A percentile compares a stretch with the other conserved stretches of the same genome.
Evolutionary conservation across 2,888 invertebrate genomes (phyloP).

Genomic region (Mylabris sibirica): DNA sequence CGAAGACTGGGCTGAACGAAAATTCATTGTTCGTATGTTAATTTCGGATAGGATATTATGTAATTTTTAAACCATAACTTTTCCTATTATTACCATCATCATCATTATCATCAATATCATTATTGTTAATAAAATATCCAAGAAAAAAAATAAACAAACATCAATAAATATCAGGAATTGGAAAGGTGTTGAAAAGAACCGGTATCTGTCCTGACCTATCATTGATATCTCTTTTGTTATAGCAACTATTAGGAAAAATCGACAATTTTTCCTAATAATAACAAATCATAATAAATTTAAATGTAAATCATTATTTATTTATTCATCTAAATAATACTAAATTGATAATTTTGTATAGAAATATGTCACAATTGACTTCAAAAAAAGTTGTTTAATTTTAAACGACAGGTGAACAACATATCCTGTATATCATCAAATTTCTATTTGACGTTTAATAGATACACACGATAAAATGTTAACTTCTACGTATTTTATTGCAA

Average conservation of each 20-base stretch:
- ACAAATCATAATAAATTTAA: not conserved
- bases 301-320: too few relatives aligned
- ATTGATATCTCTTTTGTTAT: not conserved
- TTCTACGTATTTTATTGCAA: slow-evolving; percentile 24
- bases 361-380: slow-evolving; percentile 16
- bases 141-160: not conserved
- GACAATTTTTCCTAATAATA: not conserved
- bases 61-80: slow-evolving; percentile 35
- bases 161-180: not conserved
- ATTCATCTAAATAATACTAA: not conserved
- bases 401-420: slow-evolving; percentile 22
- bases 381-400: slow-evolving; percentile 28
- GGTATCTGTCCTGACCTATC: not conserved
- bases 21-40: slow-evolving; percentile 61
- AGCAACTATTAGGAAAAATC: not conserved
- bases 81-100: not conserved
- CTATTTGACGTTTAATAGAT: slow-evolving; percentile 32
- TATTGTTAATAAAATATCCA: not conserved
- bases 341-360: slow-evolving; percentile 13
- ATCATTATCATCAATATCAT: not conserved
- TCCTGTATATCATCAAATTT: slow-evolving; percentile 30
- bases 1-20: slow-evolving; percentile 56
- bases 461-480: slow-evolving; percentile 23
- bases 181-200: slow-evolving; percentile 10
- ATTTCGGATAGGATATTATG: slow-evolving; percentile 46